A percentile compares a stretch with the other conserved stretches of the same genome.
phyloP scores from a whole-genome alignment of 2,888 invertebrate genomes.

The Lithophane semibrunnea region DNA sequence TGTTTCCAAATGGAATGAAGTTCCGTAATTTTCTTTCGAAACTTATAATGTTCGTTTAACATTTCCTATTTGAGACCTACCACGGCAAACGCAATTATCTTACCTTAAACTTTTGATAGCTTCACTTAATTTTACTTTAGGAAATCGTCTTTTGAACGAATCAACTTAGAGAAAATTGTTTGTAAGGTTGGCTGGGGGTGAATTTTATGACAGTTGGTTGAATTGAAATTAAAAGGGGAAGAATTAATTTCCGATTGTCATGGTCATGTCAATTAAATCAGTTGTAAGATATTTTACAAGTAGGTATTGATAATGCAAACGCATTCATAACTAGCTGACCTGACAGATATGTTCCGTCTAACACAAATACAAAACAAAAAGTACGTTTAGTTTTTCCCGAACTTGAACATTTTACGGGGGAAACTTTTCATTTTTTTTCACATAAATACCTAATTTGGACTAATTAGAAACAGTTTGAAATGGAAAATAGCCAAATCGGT shows the following conservation, averaged over 20 bases:
- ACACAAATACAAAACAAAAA: too few relatives aligned
- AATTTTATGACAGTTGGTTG: conserved; percentile 41
- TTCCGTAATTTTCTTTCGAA: conserved; percentile 63
- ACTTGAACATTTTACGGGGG: neutral
- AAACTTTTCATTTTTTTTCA: neutral
- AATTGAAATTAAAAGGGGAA: conserved; percentile 47
- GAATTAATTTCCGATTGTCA: conserved; percentile 46
- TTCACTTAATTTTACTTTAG: conserved; percentile 64
- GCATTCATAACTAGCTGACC: neutral
- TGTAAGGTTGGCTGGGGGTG: conserved; percentile 38
- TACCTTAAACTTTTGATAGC: conserved; percentile 70
- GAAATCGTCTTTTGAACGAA: conserved; percentile 65
- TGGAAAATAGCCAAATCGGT: neutral
- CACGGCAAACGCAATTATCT: conserved; percentile 70
- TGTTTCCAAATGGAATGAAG: conserved; percentile 56
- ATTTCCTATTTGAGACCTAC: conserved; percentile 73
- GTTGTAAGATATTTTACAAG: neutral
- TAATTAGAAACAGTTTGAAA: neutral
- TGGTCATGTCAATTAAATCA: conserved; percentile 1
- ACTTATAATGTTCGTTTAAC: conserved; percentile 71
- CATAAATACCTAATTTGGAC: neutral
- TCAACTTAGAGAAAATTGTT: conserved; percentile 62
- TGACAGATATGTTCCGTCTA: neutral
- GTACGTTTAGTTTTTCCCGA: neutral
- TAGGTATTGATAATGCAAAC: neutral